Evolutionary conservation across 2,888 invertebrate species (phyloP), one percentile per base, ranked within the genome.

Genomic region (Drosophila nr. fundita): DNA sequence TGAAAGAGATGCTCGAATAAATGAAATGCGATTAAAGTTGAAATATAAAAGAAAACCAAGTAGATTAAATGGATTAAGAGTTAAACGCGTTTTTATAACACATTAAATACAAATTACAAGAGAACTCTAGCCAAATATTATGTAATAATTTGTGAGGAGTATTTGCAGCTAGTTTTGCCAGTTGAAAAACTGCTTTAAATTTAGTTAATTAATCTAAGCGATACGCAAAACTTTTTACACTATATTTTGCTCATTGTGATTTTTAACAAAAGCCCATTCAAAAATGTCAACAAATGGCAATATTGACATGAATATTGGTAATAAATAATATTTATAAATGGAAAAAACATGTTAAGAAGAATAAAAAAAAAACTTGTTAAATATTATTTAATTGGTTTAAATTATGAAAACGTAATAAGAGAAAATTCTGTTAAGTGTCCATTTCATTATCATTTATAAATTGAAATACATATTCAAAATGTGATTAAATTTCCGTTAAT

Each of bases 1-100:
- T 65, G 13, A 60, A 50, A 59, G 73, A 64, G 73, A 32, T 78
- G 48, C 61, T 68, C 30, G 7, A 62, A 59, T 48, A 73, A 73
- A 74, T 50, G 50, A 21, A 57, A 57, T 66, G 60, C 52, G 68
- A 68, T 77, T 73, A 63, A 42, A 45, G 50, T 24, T 40, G 24
- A 36, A n/a, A 7, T 3, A n/a, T 11, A 4, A 30, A 24, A 27
- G n/a, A 38, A 10, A n/a, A 4, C 15, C 15, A n/a, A 32, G 15
- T 0, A 13, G 18, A 30, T 55, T 49, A n/a, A 67, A 48, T 32
- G 30, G 36, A 53, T 38, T 67, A 27, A 13, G 2, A 21, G 4
- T 15, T 32, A 30, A 38, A 54, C n/a, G 10, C 18, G 21, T 11
- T 34, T 32, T 15, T 34, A 6, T 6, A 24, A 57, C 21, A 42